These are phyloP conservation scores for Bombylius major DNA, from an alignment of 2,888 invertebrate species.

Conservation along the genomic window DNA sequence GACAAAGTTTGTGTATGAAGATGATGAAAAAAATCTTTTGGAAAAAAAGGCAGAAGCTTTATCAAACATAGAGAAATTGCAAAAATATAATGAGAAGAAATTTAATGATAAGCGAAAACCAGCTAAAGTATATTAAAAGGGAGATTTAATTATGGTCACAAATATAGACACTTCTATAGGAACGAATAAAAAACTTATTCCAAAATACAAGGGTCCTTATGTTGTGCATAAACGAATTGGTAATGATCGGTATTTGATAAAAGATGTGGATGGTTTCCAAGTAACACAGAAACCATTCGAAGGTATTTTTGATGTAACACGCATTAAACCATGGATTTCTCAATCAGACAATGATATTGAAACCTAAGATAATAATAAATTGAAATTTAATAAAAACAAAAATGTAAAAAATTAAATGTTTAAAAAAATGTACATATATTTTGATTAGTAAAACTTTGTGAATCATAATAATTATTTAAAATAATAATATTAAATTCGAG, in stretches of 20 bases:
- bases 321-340: background rate
- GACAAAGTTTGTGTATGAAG: constrained; percentile 6
- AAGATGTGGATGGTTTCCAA: background rate
- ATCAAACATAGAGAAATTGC: constrained; percentile 12
- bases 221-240: constrained; percentile 9
- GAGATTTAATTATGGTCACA: constrained; percentile 14
- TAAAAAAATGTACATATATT: too few relatives aligned
- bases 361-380: too few relatives aligned
- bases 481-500: too few relatives aligned
- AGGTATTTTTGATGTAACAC: background rate
- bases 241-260: constrained; percentile 6
- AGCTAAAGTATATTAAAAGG: constrained; percentile 9
- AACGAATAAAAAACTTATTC: constrained; percentile 15
- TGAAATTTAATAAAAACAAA: too few relatives aligned
- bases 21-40: too few relatives aligned
- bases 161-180: constrained; percentile 10
- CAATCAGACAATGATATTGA: background rate
- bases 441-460: too few relatives aligned
- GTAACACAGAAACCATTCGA: background rate
- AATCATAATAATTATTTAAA: too few relatives aligned
- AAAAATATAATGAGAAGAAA: constrained; percentile 16
- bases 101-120: constrained; percentile 8
- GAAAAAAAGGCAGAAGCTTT: constrained; percentile 2
- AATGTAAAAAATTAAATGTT: too few relatives aligned
- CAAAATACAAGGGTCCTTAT: constrained; percentile 5